Percentiles rank a stretch among this genome's conserved stretches.
Evolutionary conservation across 92 coral and sea anemone species (phyloP).

Genomic region (Scolanthus callimorphus): DNA sequence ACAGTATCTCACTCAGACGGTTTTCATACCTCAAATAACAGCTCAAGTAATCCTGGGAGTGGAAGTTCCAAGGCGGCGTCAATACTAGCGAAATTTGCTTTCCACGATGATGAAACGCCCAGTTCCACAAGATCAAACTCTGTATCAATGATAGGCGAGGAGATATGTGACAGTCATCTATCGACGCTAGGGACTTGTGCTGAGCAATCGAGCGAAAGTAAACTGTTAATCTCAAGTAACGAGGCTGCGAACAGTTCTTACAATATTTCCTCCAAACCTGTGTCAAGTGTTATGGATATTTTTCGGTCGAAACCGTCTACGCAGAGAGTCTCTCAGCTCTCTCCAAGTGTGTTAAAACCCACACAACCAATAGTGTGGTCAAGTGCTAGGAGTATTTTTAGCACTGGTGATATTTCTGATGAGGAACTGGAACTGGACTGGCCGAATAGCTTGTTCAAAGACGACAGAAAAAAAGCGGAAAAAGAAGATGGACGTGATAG

Average conservation of each 20-base stretch:
- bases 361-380: too few relatives aligned
- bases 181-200: background rate
- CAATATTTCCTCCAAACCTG: background rate
- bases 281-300: background rate
- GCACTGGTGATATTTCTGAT: conserved; percentile 61
- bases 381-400: conserved; percentile 29
- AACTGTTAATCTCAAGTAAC: background rate
- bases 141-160: too few relatives aligned
- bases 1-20: background rate
- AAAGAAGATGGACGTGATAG: background rate
- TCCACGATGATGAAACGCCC: background rate
- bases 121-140: background rate
- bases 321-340: conserved; percentile 1
- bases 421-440: conserved; percentile 77
- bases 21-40: background rate
- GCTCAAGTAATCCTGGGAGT: background rate
- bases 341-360: background rate
- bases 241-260: background rate
- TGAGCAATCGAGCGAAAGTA: background rate
- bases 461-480: too few relatives aligned
- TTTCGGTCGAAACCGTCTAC: conserved; percentile 8
- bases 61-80: background rate
- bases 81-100: conserved; percentile 1
- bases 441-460: too few relatives aligned
- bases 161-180: too few relatives aligned